phyloP scores from a whole-genome alignment of 2,113 vertebrate genomes.

The Gambusia affinis region DNA sequence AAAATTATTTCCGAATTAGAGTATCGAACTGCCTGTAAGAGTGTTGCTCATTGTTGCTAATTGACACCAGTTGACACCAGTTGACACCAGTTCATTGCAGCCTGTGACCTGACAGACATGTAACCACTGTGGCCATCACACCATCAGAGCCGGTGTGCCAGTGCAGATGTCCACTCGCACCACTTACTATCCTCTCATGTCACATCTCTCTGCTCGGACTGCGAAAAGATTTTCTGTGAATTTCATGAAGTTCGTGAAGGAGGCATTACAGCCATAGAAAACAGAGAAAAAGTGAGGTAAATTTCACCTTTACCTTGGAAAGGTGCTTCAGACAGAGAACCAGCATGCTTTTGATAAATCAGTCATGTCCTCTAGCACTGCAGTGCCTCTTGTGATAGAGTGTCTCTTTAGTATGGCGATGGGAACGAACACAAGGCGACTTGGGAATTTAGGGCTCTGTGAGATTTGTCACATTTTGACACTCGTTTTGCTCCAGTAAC shows the following conservation, averaged over 20 bases:
- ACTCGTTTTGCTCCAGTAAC: slow-evolving; percentile 68
- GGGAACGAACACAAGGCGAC: slow-evolving; percentile 51
- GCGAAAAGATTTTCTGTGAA: background rate
- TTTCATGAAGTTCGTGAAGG: slow-evolving; percentile 26
- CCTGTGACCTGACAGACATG: slow-evolving; percentile 31
- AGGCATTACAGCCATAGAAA: background rate
- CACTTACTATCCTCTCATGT: slow-evolving; percentile 20
- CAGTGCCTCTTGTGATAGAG: slow-evolving; percentile 46
- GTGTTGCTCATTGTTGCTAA: slow-evolving; percentile 15
- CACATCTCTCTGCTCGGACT: slow-evolving; percentile 13
- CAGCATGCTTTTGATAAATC: slow-evolving; percentile 41
- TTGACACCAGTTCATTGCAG: slow-evolving; percentile 29
- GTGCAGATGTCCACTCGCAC: slow-evolving; percentile 47
- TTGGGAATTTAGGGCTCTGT: slow-evolving; percentile 53
- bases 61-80: slow-evolving; percentile 45
- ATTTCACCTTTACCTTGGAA: background rate
- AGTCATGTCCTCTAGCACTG: slow-evolving; percentile 24
- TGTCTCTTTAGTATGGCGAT: slow-evolving; percentile 57
- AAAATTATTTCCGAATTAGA: slow-evolving; percentile 1
- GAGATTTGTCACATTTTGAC: slow-evolving; percentile 70
- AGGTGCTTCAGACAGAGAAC: slow-evolving; percentile 15
- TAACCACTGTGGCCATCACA: slow-evolving; percentile 40
- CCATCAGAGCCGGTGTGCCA: slow-evolving; percentile 50
- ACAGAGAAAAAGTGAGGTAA: background rate
- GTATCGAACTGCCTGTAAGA: background rate